Conservation (phyloP, 2,797 vertebrate genomes). For the Trachurus trachurus region DNA sequence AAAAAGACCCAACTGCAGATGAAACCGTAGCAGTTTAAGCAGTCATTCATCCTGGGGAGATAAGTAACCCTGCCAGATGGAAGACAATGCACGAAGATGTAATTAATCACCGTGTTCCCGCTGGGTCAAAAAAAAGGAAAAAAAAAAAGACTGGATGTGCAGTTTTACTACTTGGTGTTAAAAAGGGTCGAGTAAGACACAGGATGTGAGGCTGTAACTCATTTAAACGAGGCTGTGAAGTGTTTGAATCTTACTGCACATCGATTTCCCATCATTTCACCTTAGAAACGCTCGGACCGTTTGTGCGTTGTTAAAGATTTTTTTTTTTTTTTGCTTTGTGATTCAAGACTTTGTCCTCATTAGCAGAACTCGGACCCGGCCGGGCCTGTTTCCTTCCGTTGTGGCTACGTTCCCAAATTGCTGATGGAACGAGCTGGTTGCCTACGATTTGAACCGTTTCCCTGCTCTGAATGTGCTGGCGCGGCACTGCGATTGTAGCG, state of each 20-base stretch:
- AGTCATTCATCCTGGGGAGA: slow-evolving; percentile 76
- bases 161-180: slow-evolving; percentile 67
- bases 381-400: background rate
- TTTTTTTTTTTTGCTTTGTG: slow-evolving; percentile 11
- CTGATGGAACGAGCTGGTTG: slow-evolving; percentile 45
- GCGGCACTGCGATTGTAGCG: slow-evolving; percentile 43
- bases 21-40: slow-evolving; percentile 71
- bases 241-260: slow-evolving; percentile 56
- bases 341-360: slow-evolving; percentile 57
- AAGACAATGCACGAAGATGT: slow-evolving; percentile 75
- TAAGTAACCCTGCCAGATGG: slow-evolving; percentile 80
- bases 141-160: slow-evolving; percentile 57
- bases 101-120: slow-evolving; percentile 78
- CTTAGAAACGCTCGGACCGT: slow-evolving; percentile 33
- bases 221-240: slow-evolving; percentile 64
- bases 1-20: slow-evolving; percentile 59
- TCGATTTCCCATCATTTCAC: slow-evolving; percentile 68
- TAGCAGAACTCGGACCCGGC: slow-evolving; percentile 21
- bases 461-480: slow-evolving; percentile 61
- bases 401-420: slow-evolving; percentile 37
- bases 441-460: slow-evolving; percentile 45
- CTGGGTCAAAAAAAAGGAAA: slow-evolving; percentile 60
- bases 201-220: slow-evolving; percentile 56
- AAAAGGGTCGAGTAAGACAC: slow-evolving; percentile 57
- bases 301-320: slow-evolving; percentile 41